Conservation (phyloP, 2,888 invertebrate genomes). For the Torymus aiolomorphi region DNA sequence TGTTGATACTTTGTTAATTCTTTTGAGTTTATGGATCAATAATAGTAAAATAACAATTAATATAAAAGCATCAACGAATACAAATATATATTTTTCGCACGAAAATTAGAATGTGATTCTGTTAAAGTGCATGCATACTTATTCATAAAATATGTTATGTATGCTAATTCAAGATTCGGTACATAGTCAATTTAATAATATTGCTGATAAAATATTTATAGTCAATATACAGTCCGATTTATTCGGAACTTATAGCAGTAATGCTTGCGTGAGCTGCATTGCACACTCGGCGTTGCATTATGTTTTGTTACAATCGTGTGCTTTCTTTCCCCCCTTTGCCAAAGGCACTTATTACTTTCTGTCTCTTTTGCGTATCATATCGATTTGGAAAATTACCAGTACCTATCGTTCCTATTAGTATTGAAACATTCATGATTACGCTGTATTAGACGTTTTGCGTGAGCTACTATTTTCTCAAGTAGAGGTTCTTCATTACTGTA, state of each 20-base stretch:
- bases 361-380: conserved; percentile 47
- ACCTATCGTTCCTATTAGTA: conserved; percentile 54
- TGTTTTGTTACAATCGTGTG: conserved; percentile 35
- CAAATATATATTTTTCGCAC: too few species aligned
- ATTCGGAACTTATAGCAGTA: conserved; percentile 14
- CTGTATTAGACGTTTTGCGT: conserved; percentile 33
- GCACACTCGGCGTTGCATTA: conserved; percentile 17
- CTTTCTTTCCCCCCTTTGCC: conserved; percentile 25
- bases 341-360: conserved; percentile 45
- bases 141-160: too few species aligned
- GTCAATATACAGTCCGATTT: conserved; percentile 33
- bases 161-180: too few species aligned
- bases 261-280: conserved; percentile 34
- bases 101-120: too few species aligned
- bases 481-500: conserved; percentile 23
- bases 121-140: too few species aligned
- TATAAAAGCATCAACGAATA: too few species aligned
- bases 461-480: conserved; percentile 29
- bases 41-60: too few species aligned
- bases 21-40: too few species aligned
- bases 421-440: conserved; percentile 49
- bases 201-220: conserved; percentile 13
- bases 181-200: too few species aligned
- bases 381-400: conserved; percentile 53
- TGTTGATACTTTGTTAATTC: too few species aligned